Conservation (phyloP, 2,797 vertebrate species). For the Brotula barbata region DNA sequence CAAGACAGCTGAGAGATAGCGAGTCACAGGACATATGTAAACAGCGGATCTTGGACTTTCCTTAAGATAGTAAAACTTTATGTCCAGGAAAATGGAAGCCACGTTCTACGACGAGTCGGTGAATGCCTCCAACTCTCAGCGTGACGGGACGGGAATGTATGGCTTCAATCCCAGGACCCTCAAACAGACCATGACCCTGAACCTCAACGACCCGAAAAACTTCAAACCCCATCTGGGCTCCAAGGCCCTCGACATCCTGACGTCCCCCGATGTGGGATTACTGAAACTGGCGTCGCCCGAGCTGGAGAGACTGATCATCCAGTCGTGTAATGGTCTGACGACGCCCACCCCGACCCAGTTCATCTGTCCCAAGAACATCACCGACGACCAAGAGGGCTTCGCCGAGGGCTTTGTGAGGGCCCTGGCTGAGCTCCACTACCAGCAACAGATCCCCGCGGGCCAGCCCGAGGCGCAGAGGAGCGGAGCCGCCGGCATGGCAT, state of each 20-base stretch:
- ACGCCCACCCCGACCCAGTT: constrained; percentile 94
- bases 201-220: constrained; percentile 90
- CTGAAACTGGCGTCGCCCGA: constrained; percentile 94
- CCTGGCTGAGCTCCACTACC: constrained; percentile 91
- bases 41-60: constrained; percentile 14
- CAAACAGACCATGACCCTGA: constrained; percentile 92
- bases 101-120: constrained; percentile 95
- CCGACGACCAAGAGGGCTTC: constrained; percentile 94
- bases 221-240: constrained; percentile 89
- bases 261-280: constrained; percentile 91
- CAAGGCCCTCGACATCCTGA: constrained; percentile 90
- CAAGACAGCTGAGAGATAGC: constrained; percentile 21
- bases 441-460: constrained; percentile 80
- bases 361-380: constrained; percentile 89
- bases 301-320: constrained; percentile 92
- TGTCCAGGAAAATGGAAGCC: constrained; percentile 94
- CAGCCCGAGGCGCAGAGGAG: constrained; percentile 60
- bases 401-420: constrained; percentile 92
- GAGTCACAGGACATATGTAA: constrained; percentile 51
- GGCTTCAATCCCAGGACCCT: constrained; percentile 90
- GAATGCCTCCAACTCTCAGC: constrained; percentile 83
- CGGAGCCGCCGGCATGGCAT: constrained; percentile 55
- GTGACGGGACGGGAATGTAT: constrained; percentile 75
- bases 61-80: constrained; percentile 56
- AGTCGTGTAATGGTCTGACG: constrained; percentile 91